Percentiles rank a stretch among this genome's conserved stretches.
phyloP scores from a whole-genome alignment of 2,888 invertebrate species.

The Xiphydria camelus region DNA sequence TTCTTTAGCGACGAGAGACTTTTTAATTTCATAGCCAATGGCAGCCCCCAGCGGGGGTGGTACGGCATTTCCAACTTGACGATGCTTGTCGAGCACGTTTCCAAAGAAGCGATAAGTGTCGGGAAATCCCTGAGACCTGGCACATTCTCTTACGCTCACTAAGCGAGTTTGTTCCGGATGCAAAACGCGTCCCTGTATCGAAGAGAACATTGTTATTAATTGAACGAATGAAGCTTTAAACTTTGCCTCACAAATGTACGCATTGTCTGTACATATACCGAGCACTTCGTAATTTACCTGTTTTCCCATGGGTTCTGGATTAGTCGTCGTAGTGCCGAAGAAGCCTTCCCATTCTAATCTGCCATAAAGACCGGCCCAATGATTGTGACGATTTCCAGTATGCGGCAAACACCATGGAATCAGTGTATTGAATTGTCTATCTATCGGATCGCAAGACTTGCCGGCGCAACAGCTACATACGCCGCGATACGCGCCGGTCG shows the following conservation, averaged over 20 bases:
- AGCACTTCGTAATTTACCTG: constrained; percentile 63
- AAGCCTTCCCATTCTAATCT: constrained; percentile 82
- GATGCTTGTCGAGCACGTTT: constrained; percentile 73
- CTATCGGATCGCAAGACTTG: constrained; percentile 68
- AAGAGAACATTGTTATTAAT: no score
- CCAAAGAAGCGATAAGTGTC: constrained; percentile 79
- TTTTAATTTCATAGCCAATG: constrained; percentile 74
- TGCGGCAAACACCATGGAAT: constrained; percentile 90
- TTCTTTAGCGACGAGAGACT: constrained; percentile 36
- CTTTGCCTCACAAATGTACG: no score
- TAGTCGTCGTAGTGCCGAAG: constrained; percentile 82
- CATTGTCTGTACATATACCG: no score
- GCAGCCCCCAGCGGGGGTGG: constrained; percentile 81
- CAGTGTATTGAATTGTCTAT: constrained; percentile 79
- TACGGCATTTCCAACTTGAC: constrained; percentile 88
- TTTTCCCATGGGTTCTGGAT: constrained; percentile 90
- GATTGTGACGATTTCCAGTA: constrained; percentile 81
- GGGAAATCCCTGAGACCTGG: constrained; percentile 83
- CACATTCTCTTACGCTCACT: constrained; percentile 86
- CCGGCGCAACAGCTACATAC: constrained; percentile 77
- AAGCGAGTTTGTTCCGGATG: constrained; percentile 81
- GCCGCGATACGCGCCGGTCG: constrained; percentile 63
- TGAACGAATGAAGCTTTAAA: no score
- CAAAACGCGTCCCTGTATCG: constrained; percentile 73
- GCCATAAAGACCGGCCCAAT: constrained; percentile 86